Evolutionary conservation across 1,140 invertebrate species (phyloP).

Genomic region (Hylyphantes graminicola): DNA sequence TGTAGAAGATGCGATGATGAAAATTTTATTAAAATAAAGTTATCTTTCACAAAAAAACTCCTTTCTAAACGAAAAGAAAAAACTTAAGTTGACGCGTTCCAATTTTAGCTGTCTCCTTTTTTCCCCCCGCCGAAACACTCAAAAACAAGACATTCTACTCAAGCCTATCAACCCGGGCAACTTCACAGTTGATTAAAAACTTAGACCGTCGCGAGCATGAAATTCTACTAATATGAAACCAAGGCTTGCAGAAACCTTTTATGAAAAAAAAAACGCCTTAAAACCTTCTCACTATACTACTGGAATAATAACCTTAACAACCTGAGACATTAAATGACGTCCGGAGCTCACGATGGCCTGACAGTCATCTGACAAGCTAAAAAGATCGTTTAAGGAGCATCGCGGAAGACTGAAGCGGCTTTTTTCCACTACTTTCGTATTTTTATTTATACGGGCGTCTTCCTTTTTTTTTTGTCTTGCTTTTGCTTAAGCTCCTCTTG

Average conservation of each 20-base stretch:
- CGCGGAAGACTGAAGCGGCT: not conserved
- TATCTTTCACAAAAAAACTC: not conserved
- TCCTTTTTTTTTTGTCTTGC: conserved; percentile 39
- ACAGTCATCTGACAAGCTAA: conserved; percentile 60
- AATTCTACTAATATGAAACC: conserved; percentile 59
- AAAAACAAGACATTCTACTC: conserved; percentile 47
- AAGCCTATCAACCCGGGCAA: not conserved
- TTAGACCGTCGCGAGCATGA: conserved; percentile 6
- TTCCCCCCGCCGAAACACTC: conserved; percentile 8
- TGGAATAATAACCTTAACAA: conserved; percentile 55
- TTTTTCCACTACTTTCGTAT: conserved; percentile 11
- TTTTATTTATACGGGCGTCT: conserved; percentile 14
- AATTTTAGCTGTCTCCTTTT: conserved; percentile 45
- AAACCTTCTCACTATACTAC: conserved; percentile 17
- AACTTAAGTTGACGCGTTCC: conserved; percentile 46
- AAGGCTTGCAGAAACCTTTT: not conserved
- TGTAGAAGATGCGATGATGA: not conserved
- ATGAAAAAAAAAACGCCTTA: conserved; percentile 14
- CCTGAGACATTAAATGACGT: conserved; percentile 55
- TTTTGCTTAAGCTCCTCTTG: conserved; percentile 35
- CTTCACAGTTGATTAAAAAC: conserved; percentile 60
- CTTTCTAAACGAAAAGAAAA: not conserved
- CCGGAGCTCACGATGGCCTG: conserved; percentile 14
- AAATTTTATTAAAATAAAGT: conserved; percentile 45
- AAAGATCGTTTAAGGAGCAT: conserved; percentile 53